phyloP scores from a whole-genome alignment of 1,140 invertebrate genomes.

The Bombus soroeensis region DNA sequence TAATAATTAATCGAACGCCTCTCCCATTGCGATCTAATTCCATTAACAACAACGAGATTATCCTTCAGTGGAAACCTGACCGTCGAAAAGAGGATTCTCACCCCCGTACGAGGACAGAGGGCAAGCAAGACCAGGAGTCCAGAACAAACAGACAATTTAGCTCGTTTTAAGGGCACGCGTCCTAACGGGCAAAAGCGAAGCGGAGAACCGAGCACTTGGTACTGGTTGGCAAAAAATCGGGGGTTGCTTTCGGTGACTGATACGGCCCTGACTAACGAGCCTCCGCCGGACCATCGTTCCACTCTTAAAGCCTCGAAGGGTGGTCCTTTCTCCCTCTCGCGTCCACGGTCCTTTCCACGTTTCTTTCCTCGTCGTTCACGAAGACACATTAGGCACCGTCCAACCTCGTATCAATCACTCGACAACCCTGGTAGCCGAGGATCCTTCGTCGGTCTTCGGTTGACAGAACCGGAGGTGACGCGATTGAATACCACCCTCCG shows the following conservation, averaged over 20 bases:
- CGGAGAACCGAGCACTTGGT: conserved; percentile 30
- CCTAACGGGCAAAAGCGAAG: conserved; percentile 17
- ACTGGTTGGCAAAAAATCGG: conserved; percentile 70
- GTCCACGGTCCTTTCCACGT: conserved; percentile 19
- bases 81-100: background rate
- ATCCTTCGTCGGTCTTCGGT: conserved; percentile 63
- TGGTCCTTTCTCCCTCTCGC: conserved; percentile 67
- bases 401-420: conserved; percentile 79
- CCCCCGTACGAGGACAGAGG: background rate
- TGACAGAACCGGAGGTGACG: conserved; percentile 78
- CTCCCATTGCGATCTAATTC: background rate
- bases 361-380: conserved; percentile 47
- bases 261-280: conserved; percentile 80
- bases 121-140: conserved; percentile 44
- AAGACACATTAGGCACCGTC: conserved; percentile 77
- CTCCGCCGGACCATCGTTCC: conserved; percentile 73
- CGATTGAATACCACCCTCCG: conserved; percentile 75
- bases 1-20: background rate
- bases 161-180: conserved; percentile 74
- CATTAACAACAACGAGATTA: background rate
- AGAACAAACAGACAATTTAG: conserved; percentile 78
- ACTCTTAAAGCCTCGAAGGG: conserved; percentile 77
- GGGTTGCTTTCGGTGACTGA: conserved; percentile 79
- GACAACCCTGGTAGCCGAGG: conserved; percentile 39
- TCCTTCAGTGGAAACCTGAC: background rate